phyloP scores from a whole-genome alignment of 2,113 vertebrate species.

The Cichladusa arquata region DNA sequence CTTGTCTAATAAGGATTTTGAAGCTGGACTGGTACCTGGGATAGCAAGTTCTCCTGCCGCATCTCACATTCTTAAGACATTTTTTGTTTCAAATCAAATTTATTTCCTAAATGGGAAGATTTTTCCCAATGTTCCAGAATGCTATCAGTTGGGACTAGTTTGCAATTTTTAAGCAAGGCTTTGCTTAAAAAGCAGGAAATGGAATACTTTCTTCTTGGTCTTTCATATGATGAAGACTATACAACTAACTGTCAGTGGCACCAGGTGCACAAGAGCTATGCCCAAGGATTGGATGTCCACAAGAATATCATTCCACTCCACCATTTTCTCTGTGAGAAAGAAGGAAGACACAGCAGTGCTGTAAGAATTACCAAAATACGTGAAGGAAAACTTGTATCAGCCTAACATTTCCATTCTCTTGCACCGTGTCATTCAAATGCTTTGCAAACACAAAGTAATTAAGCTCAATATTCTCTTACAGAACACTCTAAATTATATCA shows the following conservation, averaged over 20 bases:
- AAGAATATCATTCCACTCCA: background rate
- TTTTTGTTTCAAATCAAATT: slow-evolving; percentile 44
- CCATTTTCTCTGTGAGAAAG: background rate
- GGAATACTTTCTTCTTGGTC: slow-evolving; percentile 30
- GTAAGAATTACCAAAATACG: background rate
- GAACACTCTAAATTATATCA: background rate
- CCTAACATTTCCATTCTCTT: background rate
- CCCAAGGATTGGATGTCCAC: background rate
- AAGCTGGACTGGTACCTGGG: background rate
- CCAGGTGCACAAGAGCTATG: background rate
- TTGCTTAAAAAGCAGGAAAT: slow-evolving; percentile 49
- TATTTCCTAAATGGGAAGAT: slow-evolving; percentile 56
- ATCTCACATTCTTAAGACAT: background rate
- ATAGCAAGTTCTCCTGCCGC: background rate
- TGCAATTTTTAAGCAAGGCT: slow-evolving; percentile 49
- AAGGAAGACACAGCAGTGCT: background rate
- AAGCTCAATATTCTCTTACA: slow-evolving; percentile 3
- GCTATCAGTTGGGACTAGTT: background rate
- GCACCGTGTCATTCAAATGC: background rate
- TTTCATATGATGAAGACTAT: slow-evolving; percentile 19
- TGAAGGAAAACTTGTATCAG: background rate
- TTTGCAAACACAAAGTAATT: slow-evolving; percentile 13
- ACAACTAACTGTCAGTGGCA: background rate
- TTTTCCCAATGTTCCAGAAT: slow-evolving; percentile 44
- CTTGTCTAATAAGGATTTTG: background rate